Conservation (phyloP, 2,888 invertebrate species). For the Tetramorium bicarinatum region DNA sequence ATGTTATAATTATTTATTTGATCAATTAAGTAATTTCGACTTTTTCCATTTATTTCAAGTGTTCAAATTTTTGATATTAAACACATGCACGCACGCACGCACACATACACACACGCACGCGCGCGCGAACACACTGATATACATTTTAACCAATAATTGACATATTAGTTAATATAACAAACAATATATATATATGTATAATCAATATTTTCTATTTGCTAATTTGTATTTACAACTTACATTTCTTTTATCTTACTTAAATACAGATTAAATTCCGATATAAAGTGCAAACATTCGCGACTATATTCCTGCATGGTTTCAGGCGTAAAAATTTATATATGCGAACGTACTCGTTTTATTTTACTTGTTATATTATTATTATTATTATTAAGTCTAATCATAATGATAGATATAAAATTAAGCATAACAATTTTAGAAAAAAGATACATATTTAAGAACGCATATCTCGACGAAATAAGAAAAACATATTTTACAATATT, state of each 20-base stretch:
- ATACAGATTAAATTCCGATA: constrained; percentile 45
- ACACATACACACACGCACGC: neutral
- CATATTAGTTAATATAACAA: neutral
- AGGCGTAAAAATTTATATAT: constrained; percentile 36
- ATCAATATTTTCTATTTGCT: constrained; percentile 45
- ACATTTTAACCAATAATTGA: neutral
- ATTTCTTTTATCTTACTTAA: constrained; percentile 39
- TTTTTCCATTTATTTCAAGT: no score
- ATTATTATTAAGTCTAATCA: constrained; percentile 15
- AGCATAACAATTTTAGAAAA: constrained; percentile 47
- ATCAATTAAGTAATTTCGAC: neutral
- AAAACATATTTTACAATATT: constrained; percentile 42
- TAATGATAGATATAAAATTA: constrained; percentile 38
- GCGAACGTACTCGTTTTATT: neutral
- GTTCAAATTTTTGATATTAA: no score
- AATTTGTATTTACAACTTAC: constrained; percentile 49
- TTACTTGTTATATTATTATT: constrained; percentile 29
- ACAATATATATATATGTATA: constrained; percentile 1
- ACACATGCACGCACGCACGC: neutral
- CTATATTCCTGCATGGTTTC: constrained; percentile 3
- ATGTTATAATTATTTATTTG: neutral
- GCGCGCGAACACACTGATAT: neutral
- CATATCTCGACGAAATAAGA: constrained; percentile 32
- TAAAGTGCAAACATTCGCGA: constrained; percentile 56
- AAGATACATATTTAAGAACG: constrained; percentile 38